Percentiles rank a stretch among this genome's conserved stretches.
These are phyloP conservation scores for Rotaria socialis DNA, from an alignment of 2,888 invertebrate species.

Conservation along the genomic window DNA sequence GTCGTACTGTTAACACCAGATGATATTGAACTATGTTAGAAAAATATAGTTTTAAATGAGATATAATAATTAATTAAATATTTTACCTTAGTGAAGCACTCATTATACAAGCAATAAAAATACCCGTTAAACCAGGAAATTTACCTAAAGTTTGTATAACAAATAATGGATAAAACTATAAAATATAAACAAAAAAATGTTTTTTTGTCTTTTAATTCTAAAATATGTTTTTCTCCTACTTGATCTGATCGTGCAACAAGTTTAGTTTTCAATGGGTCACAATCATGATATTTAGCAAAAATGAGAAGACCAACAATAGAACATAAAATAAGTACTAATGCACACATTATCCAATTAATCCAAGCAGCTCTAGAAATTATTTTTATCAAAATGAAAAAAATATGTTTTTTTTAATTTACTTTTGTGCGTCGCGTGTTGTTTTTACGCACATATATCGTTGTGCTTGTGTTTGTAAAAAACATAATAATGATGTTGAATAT, in stretches of 20 bases:
- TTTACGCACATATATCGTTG: constrained; percentile 84
- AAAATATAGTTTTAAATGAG: too few species aligned
- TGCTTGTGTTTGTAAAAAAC: constrained; percentile 84
- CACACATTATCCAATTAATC: background rate
- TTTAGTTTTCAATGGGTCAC: background rate
- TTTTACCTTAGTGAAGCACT: constrained; percentile 77
- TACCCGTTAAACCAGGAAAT: constrained; percentile 75
- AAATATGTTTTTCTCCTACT: background rate
- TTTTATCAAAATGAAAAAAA: background rate
- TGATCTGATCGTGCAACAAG: background rate
- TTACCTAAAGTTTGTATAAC: constrained; percentile 77
- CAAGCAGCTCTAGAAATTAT: background rate
- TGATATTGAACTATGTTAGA: background rate
- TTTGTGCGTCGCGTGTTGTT: constrained; percentile 68
- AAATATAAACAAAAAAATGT: background rate
- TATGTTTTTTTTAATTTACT: background rate
- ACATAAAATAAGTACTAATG: background rate
- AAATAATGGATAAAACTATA: constrained; percentile 67
- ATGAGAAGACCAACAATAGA: background rate
- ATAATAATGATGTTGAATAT: constrained; percentile 85
- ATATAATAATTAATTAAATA: too few species aligned
- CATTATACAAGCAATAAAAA: constrained; percentile 90
- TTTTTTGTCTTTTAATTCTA: too few species aligned
- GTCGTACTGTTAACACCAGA: background rate
- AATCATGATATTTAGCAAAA: constrained; percentile 18